phyloP scores from a whole-genome alignment of 2,113 vertebrate genomes.

The Nothobranchius furzeri region DNA sequence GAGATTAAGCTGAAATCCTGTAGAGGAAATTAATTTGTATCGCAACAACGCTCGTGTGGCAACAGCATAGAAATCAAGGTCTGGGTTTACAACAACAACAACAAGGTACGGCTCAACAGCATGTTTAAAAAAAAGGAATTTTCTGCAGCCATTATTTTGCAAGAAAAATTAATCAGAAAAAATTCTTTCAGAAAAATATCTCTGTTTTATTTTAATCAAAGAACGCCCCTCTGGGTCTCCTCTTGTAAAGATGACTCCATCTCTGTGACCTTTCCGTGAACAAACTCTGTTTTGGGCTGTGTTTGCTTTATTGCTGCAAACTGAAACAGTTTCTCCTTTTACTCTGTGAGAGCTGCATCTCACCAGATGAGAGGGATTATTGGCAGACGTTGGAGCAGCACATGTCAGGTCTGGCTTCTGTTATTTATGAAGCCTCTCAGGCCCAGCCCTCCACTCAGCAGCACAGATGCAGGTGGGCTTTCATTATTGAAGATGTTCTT shows the following conservation, averaged over 20 bases:
- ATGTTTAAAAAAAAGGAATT: no score
- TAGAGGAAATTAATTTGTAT: slow-evolving; percentile 60
- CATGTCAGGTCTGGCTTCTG: slow-evolving; percentile 64
- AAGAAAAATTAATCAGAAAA: not conserved
- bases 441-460: slow-evolving; percentile 54
- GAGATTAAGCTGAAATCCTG: slow-evolving; percentile 57
- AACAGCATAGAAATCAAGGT: slow-evolving; percentile 42
- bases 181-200: no score
- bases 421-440: slow-evolving; percentile 74
- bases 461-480: slow-evolving; percentile 70
- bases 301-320: slow-evolving; percentile 53
- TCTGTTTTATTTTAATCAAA: no score
- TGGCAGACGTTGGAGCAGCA: slow-evolving; percentile 67
- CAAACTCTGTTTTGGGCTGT: slow-evolving; percentile 34
- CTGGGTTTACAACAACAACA: slow-evolving; percentile 11
- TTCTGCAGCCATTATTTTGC: no score
- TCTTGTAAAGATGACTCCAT: slow-evolving; percentile 16
- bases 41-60: slow-evolving; percentile 47
- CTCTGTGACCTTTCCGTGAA: slow-evolving; percentile 29
- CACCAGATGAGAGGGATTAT: slow-evolving; percentile 66
- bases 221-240: no score
- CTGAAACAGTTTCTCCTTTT: slow-evolving; percentile 28
- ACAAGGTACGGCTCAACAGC: not conserved
- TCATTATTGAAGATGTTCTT: slow-evolving; percentile 76
- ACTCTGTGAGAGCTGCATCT: slow-evolving; percentile 50